These are phyloP conservation scores for Pachycephala philippinensis DNA, from an alignment of 2,113 vertebrate genomes.

Conservation along the genomic window DNA sequence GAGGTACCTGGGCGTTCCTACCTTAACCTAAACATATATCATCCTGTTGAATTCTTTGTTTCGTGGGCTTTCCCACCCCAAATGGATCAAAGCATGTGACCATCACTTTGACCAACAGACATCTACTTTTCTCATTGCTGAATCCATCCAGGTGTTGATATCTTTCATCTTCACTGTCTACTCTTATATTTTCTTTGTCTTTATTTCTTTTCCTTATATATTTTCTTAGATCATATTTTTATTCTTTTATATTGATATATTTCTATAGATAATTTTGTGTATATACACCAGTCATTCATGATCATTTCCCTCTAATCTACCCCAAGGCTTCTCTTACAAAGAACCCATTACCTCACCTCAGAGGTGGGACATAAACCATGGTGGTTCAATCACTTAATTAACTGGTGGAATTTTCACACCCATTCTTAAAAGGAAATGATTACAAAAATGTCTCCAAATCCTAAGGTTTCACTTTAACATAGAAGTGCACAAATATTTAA, in stretches of 20 bases:
- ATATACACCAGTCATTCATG: neutral
- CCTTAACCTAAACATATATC: neutral
- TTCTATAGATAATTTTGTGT: neutral
- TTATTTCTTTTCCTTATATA: neutral
- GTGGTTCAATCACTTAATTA: neutral
- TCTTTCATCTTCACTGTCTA: neutral
- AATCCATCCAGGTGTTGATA: neutral
- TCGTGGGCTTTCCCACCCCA: fast-evolving
- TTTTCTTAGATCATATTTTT: neutral
- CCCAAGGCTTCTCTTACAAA: neutral
- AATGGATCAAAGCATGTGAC: neutral
- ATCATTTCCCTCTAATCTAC: neutral
- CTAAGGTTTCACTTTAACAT: neutral
- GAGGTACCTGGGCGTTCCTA: neutral
- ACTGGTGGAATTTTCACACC: neutral
- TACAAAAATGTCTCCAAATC: neutral
- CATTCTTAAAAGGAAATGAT: neutral
- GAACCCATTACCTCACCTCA: neutral
- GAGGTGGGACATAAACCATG: fast-evolving
- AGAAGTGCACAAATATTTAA: neutral
- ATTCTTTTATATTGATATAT: neutral
- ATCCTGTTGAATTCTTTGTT: neutral
- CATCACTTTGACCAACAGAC: neutral
- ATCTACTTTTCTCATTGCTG: neutral
- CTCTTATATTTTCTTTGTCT: neutral